Base-by-base conservation (phyloP, 2,113 vertebrate genomes). In the Nerophis ophidion region DNA sequence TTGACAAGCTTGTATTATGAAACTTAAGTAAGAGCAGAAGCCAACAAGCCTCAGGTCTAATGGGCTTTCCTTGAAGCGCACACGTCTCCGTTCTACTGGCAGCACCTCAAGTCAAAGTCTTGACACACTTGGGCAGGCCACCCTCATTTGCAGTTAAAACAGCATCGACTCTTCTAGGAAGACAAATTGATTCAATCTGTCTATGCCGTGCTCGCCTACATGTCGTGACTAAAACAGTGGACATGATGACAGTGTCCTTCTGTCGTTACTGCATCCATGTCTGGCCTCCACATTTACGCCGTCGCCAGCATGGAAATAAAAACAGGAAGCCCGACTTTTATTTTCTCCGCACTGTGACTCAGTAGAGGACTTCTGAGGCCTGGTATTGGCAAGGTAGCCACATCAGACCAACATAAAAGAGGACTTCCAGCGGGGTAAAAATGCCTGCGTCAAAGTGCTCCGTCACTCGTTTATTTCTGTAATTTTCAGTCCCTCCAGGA, bases 211-310 rank as follows among this genome's bases (percentile, higher is more conserved):
- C 8, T 42, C 9, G 40, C 11, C 0, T 10, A 8, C 40, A 11
- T 44, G 40, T 44, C 19, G 4, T 15, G 13, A 26, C 26, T 26
- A 26, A 14, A 52, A 34, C 11, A 5, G 6, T 34, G 51, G 15
- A 14, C 13, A 35, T 5, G 0, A 46, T 15, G 35, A n/a, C 36
- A 26, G 38, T 47, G 7, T 9, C 9, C 8, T 48, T 15, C 26
- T 14, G 50, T 1, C 50, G 7, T 44, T 64, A 57, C 52, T 16
- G 38, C 51, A 10, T 8, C 8, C 14, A 6, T 6, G 56, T 81
- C 77, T 85, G 81, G 56, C 16, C 58, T 56, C 74, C 70, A 85
- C 56, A 65, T 81, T 81, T 75, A n/a, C 33, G 40, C 11, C 40
- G 11, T 12, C 53, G 17, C 61, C 71, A 65, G 48, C 19, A 45